phyloP scores from a whole-genome alignment of 2,113 vertebrate species.

The Aix galericulata region DNA sequence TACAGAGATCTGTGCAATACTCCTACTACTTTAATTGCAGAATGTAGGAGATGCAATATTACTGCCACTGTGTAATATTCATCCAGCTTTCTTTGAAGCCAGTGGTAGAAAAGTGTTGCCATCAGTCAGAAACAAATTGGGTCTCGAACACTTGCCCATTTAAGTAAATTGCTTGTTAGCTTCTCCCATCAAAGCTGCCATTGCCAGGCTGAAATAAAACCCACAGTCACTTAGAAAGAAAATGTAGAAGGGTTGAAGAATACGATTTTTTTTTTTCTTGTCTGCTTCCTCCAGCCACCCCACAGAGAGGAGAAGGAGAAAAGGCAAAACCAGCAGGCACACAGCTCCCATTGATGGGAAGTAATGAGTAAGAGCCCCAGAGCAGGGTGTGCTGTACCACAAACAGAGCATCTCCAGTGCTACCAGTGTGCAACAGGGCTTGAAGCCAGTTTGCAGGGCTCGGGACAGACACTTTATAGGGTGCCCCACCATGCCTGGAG shows the following conservation, averaged over 20 bases:
- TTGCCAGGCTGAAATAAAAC: constrained; percentile 5
- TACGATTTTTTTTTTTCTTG: not conserved
- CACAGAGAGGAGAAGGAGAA: not conserved
- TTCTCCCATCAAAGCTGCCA: not conserved
- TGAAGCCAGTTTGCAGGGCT: not conserved
- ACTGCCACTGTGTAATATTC: not conserved
- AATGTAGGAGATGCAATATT: not conserved
- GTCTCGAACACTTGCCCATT: not conserved
- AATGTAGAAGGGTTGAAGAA: accelerated
- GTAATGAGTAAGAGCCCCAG: not conserved
- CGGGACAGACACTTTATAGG: not conserved
- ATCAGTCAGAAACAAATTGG: constrained; percentile 52
- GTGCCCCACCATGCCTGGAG: not conserved
- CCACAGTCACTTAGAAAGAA: not conserved
- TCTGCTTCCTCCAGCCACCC: not conserved
- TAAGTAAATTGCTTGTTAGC: constrained; percentile 37
- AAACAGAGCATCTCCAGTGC: not conserved
- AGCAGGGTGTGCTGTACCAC: not conserved
- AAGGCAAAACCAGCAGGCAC: not conserved
- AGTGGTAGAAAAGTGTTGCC: not conserved
- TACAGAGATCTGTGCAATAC: not conserved
- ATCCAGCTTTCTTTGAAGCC: not conserved
- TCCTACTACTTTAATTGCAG: not conserved
- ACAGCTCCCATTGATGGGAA: not conserved
- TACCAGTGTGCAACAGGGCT: not conserved